Evolutionary conservation across 1,140 invertebrate genomes (phyloP).

Genomic region (Venturia canescens): DNA sequence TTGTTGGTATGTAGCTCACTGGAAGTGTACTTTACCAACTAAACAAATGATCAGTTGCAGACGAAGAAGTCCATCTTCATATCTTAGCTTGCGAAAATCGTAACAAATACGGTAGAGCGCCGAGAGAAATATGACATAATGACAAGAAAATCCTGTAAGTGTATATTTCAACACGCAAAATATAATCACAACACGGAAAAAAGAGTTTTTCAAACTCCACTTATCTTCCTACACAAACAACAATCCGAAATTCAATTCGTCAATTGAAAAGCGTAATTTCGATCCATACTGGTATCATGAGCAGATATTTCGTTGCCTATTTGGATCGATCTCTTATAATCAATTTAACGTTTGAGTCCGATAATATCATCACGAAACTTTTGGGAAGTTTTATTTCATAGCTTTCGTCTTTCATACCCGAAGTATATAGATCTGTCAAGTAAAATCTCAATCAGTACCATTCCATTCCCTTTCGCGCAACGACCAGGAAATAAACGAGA

Average conservation of each 20-base stretch:
- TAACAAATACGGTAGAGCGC: neutral
- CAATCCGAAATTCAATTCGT: neutral
- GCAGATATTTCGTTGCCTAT: neutral
- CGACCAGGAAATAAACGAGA: neutral
- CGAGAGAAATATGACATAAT: neutral
- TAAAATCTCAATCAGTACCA: conserved; percentile 32
- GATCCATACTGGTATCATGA: neutral
- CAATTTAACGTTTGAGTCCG: neutral
- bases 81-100: neutral
- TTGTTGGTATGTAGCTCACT: too few relatives aligned
- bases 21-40: too few relatives aligned
- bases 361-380: conserved; percentile 13
- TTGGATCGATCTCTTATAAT: neutral
- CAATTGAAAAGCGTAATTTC: neutral
- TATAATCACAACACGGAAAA: neutral
- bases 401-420: neutral
- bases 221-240: neutral
- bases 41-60: too few relatives aligned
- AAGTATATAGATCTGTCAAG: neutral
- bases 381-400: conserved; percentile 21
- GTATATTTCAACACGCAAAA: neutral
- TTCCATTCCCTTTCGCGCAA: neutral
- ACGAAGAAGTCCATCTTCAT: neutral
- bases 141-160: neutral
- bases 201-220: neutral